Evolutionary conservation across 2,113 vertebrate genomes (phyloP), one percentile per base, ranked within the genome.

Genomic region (Sinosuthora webbiana): DNA sequence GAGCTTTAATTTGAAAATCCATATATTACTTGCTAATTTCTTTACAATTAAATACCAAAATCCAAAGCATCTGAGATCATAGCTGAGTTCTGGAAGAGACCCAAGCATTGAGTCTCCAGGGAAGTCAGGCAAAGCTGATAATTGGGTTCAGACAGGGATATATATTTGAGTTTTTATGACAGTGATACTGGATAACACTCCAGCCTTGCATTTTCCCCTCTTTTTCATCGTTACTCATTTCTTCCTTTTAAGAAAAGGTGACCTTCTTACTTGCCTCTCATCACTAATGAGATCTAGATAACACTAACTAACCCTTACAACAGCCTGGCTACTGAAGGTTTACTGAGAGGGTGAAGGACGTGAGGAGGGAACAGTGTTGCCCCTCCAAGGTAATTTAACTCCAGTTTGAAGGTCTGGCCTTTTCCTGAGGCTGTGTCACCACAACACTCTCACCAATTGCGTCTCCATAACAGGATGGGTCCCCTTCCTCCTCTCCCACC

Each of bases 121-220:
- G 57, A 94, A 85, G 37, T 89, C 83, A 93, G 69, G 42, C 57
- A 96, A 67, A 31, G 81, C 79, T 87, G 77, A 92, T 92, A 95
- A 93, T 30, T 94, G 56, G n/a, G 68, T 93, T 96, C 82, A 87
- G n/a, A 63, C 44, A 93, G 90, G 64, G 84, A 73, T 82, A 93
- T 79, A 12, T 75, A 39, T 87, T 89, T 93, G 25, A 20, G 4
- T n/a, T 87, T 95, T 93, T 93, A 73, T 78, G 79, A 67, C 49
- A 62, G 37, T 76, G 69, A 87, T 62, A 84, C 41, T 71, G 56
- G 80, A 63, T 90, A 89, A 92, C 69, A 67, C 23, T 64, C 53
- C 52, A 52, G 39, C 49, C 47, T 87, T 87, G 56, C 39, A 35
- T 88, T 74, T 83, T 17, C 7, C 7, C 27, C 33, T 12, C 63